phyloP scores from a whole-genome alignment of 2,797 vertebrate species.

The Esox masquinongy region DNA sequence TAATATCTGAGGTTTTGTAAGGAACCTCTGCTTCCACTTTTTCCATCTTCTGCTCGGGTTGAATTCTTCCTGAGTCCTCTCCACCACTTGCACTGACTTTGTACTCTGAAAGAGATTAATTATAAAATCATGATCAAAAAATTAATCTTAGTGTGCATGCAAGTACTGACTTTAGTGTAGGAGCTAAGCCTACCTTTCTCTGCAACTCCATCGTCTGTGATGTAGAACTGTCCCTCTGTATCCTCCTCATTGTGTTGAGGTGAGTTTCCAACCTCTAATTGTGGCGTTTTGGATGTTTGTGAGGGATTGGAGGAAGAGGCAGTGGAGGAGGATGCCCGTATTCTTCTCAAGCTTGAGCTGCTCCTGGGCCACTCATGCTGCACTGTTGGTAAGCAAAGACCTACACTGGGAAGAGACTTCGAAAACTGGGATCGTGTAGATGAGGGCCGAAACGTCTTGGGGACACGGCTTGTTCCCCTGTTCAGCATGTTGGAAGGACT shows the following conservation, averaged over 20 bases:
- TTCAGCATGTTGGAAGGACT: conserved; percentile 10
- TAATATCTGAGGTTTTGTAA: conserved; percentile 35
- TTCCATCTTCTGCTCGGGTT: conserved; percentile 26
- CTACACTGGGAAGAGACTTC: conserved; percentile 51
- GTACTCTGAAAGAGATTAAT: conserved; percentile 37
- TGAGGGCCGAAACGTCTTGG: conserved; percentile 38
- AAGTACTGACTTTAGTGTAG: background rate
- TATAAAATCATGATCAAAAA: background rate
- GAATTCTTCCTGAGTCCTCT: conserved; percentile 25
- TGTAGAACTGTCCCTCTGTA: conserved; percentile 46
- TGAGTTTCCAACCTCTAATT: conserved; percentile 20
- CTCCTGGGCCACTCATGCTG: conserved; percentile 51
- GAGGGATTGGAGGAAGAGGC: conserved; percentile 19
- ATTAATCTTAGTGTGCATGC: background rate
- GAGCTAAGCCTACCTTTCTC: conserved; percentile 42
- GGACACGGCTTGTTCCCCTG: conserved; percentile 21
- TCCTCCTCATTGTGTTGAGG: conserved; percentile 28
- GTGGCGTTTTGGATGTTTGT: background rate
- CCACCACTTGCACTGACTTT: conserved; percentile 18
- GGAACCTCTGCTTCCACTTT: conserved; percentile 2
- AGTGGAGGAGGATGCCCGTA: conserved; percentile 23
- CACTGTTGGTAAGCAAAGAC: conserved; percentile 56
- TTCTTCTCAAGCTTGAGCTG: conserved; percentile 37
- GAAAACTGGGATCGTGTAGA: conserved; percentile 28
- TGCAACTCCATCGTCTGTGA: conserved; percentile 40